These are phyloP conservation scores for Silurus asotus DNA, from an alignment of 2,113 vertebrate species.

Conservation along the genomic window DNA sequence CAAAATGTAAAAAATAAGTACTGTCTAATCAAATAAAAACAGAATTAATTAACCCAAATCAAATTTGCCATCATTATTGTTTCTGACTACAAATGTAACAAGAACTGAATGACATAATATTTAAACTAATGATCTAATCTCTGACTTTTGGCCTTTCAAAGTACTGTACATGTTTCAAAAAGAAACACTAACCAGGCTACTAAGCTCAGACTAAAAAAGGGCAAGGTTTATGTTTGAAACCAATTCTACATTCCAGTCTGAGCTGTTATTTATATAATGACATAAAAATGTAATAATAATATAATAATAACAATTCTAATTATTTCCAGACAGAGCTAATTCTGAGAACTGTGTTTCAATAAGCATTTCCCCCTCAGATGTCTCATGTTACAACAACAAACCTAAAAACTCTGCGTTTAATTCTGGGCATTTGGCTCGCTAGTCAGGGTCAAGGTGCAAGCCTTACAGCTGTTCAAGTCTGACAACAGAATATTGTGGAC, in stretches of 20 bases:
- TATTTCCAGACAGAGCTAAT: slow-evolving; percentile 13
- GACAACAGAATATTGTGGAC: neutral
- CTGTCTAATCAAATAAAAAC: neutral
- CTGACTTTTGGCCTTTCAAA: neutral
- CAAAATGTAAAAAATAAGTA: neutral
- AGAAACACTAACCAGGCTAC: neutral
- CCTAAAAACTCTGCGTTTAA: neutral
- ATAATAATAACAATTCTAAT: neutral
- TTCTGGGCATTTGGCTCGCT: neutral
- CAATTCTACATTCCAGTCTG: neutral
- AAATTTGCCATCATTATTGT: neutral
- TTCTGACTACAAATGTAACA: neutral
- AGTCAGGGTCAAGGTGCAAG: neutral
- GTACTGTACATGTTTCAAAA: neutral
- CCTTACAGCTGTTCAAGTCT: neutral
- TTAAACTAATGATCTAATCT: neutral
- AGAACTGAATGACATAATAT: neutral
- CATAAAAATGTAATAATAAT: neutral
- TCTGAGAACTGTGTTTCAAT: slow-evolving; percentile 14
- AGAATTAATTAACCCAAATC: neutral
- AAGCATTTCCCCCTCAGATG: slow-evolving; percentile 14
- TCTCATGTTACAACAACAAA: slow-evolving; percentile 29
- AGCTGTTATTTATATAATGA: neutral
- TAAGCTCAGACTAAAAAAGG: neutral
- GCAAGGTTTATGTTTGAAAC: neutral